A percentile compares a stretch with the other conserved stretches of the same genome.
Conservation (phyloP, 2,888 invertebrate genomes). For the Cecidostiba fungosa region DNA sequence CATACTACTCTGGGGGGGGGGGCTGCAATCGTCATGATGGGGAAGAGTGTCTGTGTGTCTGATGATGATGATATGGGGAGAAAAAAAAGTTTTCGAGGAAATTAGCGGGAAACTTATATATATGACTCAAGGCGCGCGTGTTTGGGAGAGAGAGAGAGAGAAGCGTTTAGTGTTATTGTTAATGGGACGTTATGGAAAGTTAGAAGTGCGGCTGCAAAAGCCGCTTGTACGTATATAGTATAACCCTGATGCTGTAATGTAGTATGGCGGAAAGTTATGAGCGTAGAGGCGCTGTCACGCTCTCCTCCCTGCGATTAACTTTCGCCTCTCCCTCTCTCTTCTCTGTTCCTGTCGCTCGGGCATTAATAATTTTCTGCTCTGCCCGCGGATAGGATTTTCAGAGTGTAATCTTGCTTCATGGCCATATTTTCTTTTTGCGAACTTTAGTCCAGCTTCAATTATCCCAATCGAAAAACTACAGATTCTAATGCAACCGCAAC, state of each 20-base stretch:
- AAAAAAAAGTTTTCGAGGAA: conserved; percentile 48
- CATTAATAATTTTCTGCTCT: not conserved
- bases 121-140: conserved; percentile 52
- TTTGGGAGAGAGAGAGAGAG: conserved; percentile 65
- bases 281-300: not conserved
- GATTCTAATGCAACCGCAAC: not conserved
- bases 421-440: no score
- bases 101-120: conserved; percentile 50
- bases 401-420: not conserved
- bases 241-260: not conserved
- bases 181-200: conserved; percentile 39
- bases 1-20: not conserved
- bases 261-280: conserved; percentile 5
- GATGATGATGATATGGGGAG: not conserved
- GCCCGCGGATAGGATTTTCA: not conserved
- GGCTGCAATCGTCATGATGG: not conserved
- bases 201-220: conserved; percentile 30
- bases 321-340: not conserved
- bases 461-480: not conserved
- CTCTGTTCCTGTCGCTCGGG: not conserved
- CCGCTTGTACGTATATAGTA: not conserved
- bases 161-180: conserved; percentile 57
- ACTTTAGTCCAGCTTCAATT: no score
- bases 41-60: not conserved
- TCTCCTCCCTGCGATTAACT: conserved; percentile 7